Evolutionary conservation across 1,140 invertebrate species (phyloP).

Genomic region (Teleogryllus occipitalis): DNA sequence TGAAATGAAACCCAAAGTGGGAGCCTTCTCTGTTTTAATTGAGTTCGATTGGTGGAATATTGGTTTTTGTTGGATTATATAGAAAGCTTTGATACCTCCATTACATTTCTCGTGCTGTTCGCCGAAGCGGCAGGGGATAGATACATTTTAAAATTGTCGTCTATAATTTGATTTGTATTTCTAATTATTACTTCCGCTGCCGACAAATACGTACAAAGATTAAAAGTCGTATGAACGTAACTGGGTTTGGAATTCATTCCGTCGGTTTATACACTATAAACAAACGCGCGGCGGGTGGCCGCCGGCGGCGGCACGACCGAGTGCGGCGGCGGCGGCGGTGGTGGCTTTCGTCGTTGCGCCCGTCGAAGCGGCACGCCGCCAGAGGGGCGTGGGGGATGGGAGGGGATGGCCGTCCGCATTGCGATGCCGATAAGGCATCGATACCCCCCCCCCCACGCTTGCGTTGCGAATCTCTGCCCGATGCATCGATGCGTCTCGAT

Average conservation of each 20-base stretch:
- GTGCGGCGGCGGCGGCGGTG: no score
- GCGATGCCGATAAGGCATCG: background rate
- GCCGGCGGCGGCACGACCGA: no score
- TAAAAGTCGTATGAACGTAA: slow-evolving; percentile 5
- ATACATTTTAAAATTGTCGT: slow-evolving; percentile 6
- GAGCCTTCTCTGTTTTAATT: slow-evolving; percentile 1
- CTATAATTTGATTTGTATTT: slow-evolving; percentile 6
- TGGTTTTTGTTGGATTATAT: slow-evolving; percentile 5
- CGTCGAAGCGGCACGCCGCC: background rate
- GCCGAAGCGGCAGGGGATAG: background rate
- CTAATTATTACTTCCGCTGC: slow-evolving; percentile 4
- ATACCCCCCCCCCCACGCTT: background rate
- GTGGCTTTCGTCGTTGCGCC: background rate
- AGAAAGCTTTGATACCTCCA: slow-evolving; percentile 4
- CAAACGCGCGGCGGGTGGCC: background rate
- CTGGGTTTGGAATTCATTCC: slow-evolving; percentile 3
- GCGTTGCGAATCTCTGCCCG: background rate
- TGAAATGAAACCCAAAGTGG: slow-evolving; percentile 1
- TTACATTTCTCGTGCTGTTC: background rate
- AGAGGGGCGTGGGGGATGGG: background rate
- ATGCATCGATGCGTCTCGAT: background rate
- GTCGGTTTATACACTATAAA: slow-evolving; percentile 5
- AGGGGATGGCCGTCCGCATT: no score
- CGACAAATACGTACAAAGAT: background rate
- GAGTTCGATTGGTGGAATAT: slow-evolving; percentile 4